phyloP scores from a whole-genome alignment of 2,113 vertebrate genomes.

The Hyaena hyaena region DNA sequence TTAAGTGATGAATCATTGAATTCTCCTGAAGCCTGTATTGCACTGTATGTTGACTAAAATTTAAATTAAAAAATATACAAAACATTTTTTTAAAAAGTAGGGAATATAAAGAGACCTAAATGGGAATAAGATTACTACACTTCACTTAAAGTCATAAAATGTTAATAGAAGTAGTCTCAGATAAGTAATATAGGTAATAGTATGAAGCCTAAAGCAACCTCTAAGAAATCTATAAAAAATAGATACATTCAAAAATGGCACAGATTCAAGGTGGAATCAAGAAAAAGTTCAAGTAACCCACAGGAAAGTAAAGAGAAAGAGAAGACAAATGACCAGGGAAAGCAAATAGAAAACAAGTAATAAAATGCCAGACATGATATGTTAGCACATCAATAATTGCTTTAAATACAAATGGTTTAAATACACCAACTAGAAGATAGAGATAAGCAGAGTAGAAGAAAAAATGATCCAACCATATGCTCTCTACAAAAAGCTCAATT shows the following conservation, averaged over 20 bases:
- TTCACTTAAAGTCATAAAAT: background rate
- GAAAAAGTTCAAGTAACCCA: background rate
- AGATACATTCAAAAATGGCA: background rate
- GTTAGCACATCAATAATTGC: background rate
- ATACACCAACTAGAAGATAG: background rate
- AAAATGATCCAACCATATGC: background rate
- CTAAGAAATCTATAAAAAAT: background rate
- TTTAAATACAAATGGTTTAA: background rate
- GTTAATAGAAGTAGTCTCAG: background rate
- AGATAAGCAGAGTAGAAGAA: background rate
- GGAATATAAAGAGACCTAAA: background rate
- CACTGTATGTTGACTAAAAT: too few species aligned
- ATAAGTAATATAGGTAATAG: background rate
- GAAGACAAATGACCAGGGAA: background rate
- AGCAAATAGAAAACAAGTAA: background rate
- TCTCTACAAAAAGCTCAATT: background rate
- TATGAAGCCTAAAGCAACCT: background rate
- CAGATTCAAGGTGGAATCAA: background rate
- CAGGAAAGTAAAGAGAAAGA: background rate
- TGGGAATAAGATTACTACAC: background rate
- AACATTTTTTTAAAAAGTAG: background rate
- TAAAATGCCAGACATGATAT: background rate
- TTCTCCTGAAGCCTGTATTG: too few species aligned
- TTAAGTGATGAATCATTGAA: too few species aligned
- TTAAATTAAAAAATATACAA: too few species aligned